Percentiles rank a stretch among this genome's conserved stretches.
Conservation (phyloP, 2,888 invertebrate species). For the Pterostichus madidus region DNA sequence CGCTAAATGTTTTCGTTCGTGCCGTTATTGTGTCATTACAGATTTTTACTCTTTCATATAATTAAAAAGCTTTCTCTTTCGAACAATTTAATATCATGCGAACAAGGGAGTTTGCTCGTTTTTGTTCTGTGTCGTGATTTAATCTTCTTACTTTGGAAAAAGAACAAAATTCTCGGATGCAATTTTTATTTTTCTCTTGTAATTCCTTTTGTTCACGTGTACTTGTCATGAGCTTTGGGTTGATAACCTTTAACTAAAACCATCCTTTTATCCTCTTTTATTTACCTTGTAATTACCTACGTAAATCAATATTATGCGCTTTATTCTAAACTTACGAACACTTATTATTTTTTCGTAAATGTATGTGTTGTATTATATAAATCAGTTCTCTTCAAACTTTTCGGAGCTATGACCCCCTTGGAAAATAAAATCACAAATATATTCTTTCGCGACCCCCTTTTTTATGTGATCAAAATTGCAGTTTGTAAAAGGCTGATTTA, state of each 20-base stretch:
- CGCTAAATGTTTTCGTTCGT: conserved; percentile 49
- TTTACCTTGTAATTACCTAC: not conserved
- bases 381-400: too few relatives aligned
- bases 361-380: too few relatives aligned
- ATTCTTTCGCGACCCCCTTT: too few relatives aligned
- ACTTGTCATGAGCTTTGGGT: conserved; percentile 24
- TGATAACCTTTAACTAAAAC: conserved; percentile 15
- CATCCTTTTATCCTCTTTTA: not conserved
- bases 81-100: conserved; percentile 51
- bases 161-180: conserved; percentile 48
- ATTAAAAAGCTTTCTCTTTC: conserved; percentile 62
- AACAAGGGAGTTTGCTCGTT: conserved; percentile 34
- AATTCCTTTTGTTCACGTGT: conserved; percentile 16
- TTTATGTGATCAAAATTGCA: too few relatives aligned
- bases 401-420: too few relatives aligned
- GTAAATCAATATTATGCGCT: not conserved
- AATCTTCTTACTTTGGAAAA: conserved; percentile 45
- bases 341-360: too few relatives aligned
- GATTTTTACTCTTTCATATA: conserved; percentile 55
- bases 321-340: too few relatives aligned
- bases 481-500: too few relatives aligned
- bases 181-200: conserved; percentile 32
- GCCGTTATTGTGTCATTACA: conserved; percentile 50
- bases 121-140: conserved; percentile 39
- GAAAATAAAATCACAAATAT: too few relatives aligned